These are phyloP conservation scores for Ormyrus thymus DNA, from an alignment of 2,888 invertebrate genomes.

Conservation along the genomic window DNA sequence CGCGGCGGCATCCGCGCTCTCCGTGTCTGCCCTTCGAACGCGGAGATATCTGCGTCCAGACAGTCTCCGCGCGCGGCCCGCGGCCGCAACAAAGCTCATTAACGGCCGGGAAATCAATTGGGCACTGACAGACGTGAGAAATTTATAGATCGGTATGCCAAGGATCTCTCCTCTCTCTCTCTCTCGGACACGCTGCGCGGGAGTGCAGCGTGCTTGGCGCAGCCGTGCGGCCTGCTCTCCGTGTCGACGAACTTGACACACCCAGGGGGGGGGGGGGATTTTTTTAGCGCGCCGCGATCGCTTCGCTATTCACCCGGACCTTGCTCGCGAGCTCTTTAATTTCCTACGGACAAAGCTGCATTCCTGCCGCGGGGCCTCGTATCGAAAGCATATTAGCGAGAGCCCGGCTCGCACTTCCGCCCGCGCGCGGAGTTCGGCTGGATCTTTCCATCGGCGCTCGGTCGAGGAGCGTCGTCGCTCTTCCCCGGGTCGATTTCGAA, in stretches of 20 bases:
- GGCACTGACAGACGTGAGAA: slow-evolving; percentile 39
- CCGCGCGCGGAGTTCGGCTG: too few relatives aligned
- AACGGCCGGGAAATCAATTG: slow-evolving; percentile 26
- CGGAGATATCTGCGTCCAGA: too few relatives aligned
- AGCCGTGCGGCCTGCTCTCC: not conserved
- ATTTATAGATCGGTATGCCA: slow-evolving; percentile 38
- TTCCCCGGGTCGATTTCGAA: too few relatives aligned
- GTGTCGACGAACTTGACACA: slow-evolving; percentile 39
- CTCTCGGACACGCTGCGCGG: not conserved
- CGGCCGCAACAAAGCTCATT: too few relatives aligned
- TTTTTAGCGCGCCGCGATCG: not conserved
- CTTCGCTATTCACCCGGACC: not conserved
- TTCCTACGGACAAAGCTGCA: too few relatives aligned
- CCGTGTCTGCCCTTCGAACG: not conserved
- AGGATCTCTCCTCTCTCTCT: slow-evolving; percentile 15
- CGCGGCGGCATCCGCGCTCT: not conserved
- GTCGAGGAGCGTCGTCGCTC: too few relatives aligned
- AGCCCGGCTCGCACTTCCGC: too few relatives aligned
- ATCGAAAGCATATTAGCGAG: too few relatives aligned
- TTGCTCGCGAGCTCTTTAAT: not conserved
- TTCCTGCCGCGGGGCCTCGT: too few relatives aligned
- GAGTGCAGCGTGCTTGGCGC: too few relatives aligned
- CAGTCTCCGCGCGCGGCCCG: too few relatives aligned
- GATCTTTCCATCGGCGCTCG: too few relatives aligned
- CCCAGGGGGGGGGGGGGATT: slow-evolving; percentile 4